phyloP scores from a whole-genome alignment of 2,113 vertebrate genomes.

The Gasterosteus aculeatus region DNA sequence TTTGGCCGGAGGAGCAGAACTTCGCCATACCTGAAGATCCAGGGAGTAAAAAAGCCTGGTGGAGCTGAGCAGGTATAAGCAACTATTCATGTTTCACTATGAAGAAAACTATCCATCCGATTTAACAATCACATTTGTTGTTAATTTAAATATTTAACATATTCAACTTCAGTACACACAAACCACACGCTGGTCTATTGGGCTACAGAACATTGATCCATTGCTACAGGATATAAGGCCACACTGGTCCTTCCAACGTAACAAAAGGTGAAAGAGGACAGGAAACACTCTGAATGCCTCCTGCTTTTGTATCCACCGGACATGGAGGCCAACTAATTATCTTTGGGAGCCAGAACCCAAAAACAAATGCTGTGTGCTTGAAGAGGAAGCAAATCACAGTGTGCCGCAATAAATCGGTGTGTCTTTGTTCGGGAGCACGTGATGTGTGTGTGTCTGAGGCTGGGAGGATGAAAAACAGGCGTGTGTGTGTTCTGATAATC shows the following conservation, averaged over 20 bases:
- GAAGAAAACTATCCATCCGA: background rate
- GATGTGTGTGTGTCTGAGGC: background rate
- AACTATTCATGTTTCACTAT: background rate
- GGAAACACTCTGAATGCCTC: constrained; percentile 24
- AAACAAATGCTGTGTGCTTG: background rate
- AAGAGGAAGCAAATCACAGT: background rate
- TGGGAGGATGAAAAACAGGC: background rate
- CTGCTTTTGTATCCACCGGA: constrained; percentile 18
- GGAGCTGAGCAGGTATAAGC: background rate
- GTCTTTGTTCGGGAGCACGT: constrained; percentile 14
- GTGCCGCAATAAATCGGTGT: background rate
- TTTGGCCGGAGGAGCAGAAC: background rate
- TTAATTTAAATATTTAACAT: background rate
- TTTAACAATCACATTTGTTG: background rate
- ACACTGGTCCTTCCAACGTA: background rate
- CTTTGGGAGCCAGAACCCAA: background rate
- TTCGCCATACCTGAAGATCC: background rate
- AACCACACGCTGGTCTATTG: too few species aligned
- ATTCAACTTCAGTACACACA: background rate
- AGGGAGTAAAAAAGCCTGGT: background rate
- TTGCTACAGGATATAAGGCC: background rate
- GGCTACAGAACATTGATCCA: background rate
- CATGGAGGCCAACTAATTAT: constrained; percentile 20
- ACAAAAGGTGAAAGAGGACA: constrained; percentile 9
- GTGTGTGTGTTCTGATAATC: constrained; percentile 24